Base-by-base conservation (phyloP, 1,140 invertebrate species). In the Muscidifurax raptorellus region DNA sequence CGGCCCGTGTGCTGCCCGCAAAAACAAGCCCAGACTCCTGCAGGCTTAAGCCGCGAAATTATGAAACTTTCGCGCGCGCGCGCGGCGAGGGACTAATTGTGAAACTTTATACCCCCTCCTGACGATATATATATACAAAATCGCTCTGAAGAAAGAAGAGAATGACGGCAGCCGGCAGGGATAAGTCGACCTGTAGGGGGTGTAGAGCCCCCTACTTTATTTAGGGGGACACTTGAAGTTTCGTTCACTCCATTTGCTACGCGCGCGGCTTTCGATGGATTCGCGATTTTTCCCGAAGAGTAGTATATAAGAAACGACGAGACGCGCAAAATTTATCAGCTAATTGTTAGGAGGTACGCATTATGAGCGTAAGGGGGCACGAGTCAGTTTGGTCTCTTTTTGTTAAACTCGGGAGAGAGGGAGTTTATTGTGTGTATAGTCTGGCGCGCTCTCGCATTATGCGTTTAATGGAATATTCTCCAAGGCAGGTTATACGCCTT, bases 61-160 rank as follows among this genome's bases (percentile, higher is more conserved):
- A 92, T 91, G 88, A 91, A 92, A 91, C 88, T 92, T 91, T 88
- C 13, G 6, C 76, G 15, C 88, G 12, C 32, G 40, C 22, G 32
- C 47, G 27, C 47, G 3, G 30, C 2, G 3, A 40, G 88, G 90
- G 90, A 91, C 90, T 92, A 92, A 92, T 91, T 91, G 90, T 89
- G 87, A 91, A 92, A 92, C 88, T 92, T 92, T 77, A 82, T 90
- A 69, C 85, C 32, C 85, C 86, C 86, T 86, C 52, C 22, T 59
- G 52, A 18, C 52, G 18, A 59, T 59, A 59, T 52, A 18, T 59
- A 89, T 89, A 88, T 88, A 89, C 87, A 90, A 89, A 91, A 90
- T 90, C 87, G 87, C 88, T 52, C 77, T 59, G 22, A 52, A 44
- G 25, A 44, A 72, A 30, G 66, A 30, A 1, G 25, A 40, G 40